Evolutionary conservation across 2,888 invertebrate genomes (phyloP).

Genomic region (Steromphala cineraria): DNA sequence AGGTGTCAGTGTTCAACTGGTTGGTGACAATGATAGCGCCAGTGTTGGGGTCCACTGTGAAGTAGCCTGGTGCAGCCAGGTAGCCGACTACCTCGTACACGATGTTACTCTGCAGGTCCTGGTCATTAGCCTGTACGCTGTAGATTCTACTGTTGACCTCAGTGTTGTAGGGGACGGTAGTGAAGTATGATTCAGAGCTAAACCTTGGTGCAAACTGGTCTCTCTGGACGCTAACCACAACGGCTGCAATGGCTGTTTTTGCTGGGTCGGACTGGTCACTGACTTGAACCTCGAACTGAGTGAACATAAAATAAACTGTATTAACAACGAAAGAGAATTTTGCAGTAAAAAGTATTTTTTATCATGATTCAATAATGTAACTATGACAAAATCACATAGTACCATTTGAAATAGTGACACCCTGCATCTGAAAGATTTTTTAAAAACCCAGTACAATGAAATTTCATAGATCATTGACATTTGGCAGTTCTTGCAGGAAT

Average conservation of each 20-base stretch:
- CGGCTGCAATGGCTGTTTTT: constrained; percentile 52
- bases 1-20: constrained; percentile 48
- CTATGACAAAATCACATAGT: no score
- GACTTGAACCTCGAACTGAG: constrained; percentile 62
- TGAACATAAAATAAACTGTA: no score
- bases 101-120: constrained; percentile 51
- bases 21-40: constrained; percentile 61
- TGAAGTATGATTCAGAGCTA: constrained; percentile 44
- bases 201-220: constrained; percentile 51
- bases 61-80: constrained; percentile 60
- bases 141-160: constrained; percentile 48
- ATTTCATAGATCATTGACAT: no score
- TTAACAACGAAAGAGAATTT: no score
- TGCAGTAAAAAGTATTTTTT: no score
- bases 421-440: no score
- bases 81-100: constrained; percentile 49
- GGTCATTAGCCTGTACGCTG: constrained; percentile 46
- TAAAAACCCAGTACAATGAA: no score
- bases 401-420: no score
- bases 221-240: constrained; percentile 54
- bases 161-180: constrained; percentile 37
- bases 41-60: constrained; percentile 52
- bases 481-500: no score
- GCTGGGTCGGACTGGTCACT: constrained; percentile 60
- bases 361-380: no score